Base-by-base conservation (phyloP, 1,140 invertebrate genomes). In the Rhizoglyphus robini region DNA sequence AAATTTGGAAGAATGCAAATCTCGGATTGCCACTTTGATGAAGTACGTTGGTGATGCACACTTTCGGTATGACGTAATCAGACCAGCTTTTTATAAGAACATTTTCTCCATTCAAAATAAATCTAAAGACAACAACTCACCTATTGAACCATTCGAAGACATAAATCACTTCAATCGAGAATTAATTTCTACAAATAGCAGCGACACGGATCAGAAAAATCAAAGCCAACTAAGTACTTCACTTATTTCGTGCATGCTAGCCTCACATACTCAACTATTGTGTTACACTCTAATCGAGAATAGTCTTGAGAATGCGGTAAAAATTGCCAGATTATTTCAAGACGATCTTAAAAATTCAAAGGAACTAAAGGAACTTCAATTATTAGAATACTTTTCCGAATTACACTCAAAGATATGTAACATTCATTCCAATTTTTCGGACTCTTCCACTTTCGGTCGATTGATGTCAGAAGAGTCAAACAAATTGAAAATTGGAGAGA, bases 291-390 rank as follows among this genome's bases (percentile, higher is more conserved):
- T 68, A n/a, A 46, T 66, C 18, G 64, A 68, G 18, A 51, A 61
- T 58, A 34, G 65, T 27, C 29, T 65, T 4, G 67, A 68, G 25
- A 58, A 36, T 60, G 54, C 67, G 18, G 64, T 51, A 36, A 49
- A 65, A 61, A 58, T 68, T 36, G 58, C 47, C 15, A 36, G 51
- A 62, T 34, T 68, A 11, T 68, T 65, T 41, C 25, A 47, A 27
- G 75, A 76, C 57, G 70, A 75, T 57, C 71, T 76, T 15, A 75
- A 76, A 48, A 76, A 76, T 5, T 70, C 78, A 18, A 67, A 75
- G 66, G 77, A 80, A 69, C 75, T 76, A 49, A 79, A 80, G 68
- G 79, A 80, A 68, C 74, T 77, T 58, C 67, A 79, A 3, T 77
- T 78, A 68, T 77, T 80, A 64, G 81, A 81, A 66, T 79, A 81